Base-by-base conservation (phyloP, 2,888 invertebrate genomes). In the Conops quadrifasciatus region DNA sequence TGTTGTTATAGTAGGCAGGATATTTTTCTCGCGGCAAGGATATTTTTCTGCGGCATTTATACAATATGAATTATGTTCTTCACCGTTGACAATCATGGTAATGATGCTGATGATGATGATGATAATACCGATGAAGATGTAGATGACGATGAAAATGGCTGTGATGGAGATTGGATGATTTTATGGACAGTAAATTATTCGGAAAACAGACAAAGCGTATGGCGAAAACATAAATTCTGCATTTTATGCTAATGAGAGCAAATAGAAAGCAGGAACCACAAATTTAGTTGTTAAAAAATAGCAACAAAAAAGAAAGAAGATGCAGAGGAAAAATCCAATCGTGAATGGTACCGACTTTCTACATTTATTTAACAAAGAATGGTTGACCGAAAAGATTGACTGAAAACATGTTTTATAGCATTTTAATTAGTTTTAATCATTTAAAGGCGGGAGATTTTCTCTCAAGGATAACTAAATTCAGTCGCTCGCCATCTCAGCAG, bases 1-100 rank as follows among this genome's bases (percentile, higher is more conserved):
- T 82, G 81, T 80, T 78, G 77, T 78, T 75, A 73, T 75, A 74
- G 60, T 51, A 24, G 66, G 71, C 66, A 30, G 30, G 53, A 16
- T 15, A 11, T n/a, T 28, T 53, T 43, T 9, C 36, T 36, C 30
- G 28, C 28, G 19, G 36, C 30, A 15, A 13, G 26, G 13, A 19
- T 13, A 15, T 51, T 28, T 24, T 51, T 19, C 51, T 28, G 24
- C 65, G 45, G 24, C 24, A 28, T 53, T 36, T 21, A 63, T 24
- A 47, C 63, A 24, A 26, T 47, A 21, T 63, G 63, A 63, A 45
- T 63, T 45, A 63, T 63, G 63, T 47, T 63, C 47, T 47, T 66
- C 30, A 3, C 36, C 16, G 28, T 5, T 36, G 36, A 28, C 59
- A 13, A 24, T n/a, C 56, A 13, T 69, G 69, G 26, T 19, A 53